Conservation (phyloP, 2,797 vertebrate species). For the Prunella strophiata region DNA sequence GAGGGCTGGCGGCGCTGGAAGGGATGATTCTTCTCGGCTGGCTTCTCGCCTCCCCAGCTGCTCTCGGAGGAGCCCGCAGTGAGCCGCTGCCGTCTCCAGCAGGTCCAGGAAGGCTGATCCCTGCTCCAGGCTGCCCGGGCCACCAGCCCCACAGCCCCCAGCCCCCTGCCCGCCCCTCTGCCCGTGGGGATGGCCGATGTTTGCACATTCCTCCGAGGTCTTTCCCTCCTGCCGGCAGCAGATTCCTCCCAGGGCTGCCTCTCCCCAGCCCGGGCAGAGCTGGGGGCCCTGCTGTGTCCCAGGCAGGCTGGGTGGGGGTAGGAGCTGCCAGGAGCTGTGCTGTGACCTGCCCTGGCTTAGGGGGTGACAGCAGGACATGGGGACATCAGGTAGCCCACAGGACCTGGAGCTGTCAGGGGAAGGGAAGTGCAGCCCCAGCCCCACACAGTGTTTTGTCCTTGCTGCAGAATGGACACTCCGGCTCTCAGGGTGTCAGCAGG, state of each 20-base stretch:
- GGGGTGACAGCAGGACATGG: not conserved
- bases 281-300: not conserved
- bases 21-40: not conserved
- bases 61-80: not conserved
- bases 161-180: not conserved
- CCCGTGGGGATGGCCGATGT: not conserved
- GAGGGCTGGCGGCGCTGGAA: not conserved
- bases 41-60: not conserved
- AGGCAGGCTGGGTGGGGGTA: not conserved
- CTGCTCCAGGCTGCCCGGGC: not conserved
- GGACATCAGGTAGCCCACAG: not conserved
- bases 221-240: not conserved
- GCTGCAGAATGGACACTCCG: fast-evolving
- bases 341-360: not conserved
- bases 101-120: not conserved
- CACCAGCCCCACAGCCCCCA: not conserved
- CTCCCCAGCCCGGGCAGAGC: not conserved
- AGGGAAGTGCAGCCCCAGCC: not conserved
- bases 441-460: not conserved
- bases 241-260: not conserved
- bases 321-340: not conserved
- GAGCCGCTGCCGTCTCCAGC: not conserved
- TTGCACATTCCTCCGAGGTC: not conserved
- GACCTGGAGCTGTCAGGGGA: not conserved
- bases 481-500: not conserved